Percentiles rank a stretch among this genome's conserved stretches.
Evolutionary conservation across 2,797 vertebrate species (phyloP).

Genomic region (Nasua narica): DNA sequence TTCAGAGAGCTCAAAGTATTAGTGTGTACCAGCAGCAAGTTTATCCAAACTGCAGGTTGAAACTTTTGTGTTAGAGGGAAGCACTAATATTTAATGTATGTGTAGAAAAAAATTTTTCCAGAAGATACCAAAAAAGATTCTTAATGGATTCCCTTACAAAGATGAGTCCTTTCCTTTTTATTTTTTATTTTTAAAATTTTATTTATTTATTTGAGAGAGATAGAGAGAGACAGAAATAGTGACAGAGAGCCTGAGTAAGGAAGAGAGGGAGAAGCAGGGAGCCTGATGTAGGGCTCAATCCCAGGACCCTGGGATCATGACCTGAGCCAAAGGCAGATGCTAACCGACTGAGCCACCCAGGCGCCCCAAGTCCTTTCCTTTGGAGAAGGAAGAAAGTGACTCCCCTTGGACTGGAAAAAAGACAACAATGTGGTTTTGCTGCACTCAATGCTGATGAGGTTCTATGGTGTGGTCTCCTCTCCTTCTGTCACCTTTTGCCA

Average conservation of each 20-base stretch:
- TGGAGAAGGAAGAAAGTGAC: not conserved
- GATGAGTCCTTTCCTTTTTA: not conserved
- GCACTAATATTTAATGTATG: slow-evolving; percentile 21
- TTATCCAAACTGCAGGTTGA: not conserved
- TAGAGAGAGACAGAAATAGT: not conserved
- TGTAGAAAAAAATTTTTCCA: not conserved
- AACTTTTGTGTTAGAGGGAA: not conserved
- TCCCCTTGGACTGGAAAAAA: not conserved
- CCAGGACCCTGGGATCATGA: not conserved
- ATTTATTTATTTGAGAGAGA: not conserved
- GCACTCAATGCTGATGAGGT: not conserved
- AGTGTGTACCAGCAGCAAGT: not conserved
- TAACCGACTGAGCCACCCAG: not conserved
- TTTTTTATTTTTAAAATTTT: not conserved
- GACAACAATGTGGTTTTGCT: not conserved
- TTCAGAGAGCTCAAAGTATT: not conserved
- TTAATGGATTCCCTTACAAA: not conserved
- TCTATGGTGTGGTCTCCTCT: not conserved
- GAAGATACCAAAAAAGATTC: not conserved
- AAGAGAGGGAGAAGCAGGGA: not conserved
- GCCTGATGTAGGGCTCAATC: not conserved
- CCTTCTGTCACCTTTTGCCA: not conserved
- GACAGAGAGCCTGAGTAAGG: not conserved
- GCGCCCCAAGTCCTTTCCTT: not conserved
- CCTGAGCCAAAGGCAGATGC: not conserved